phyloP scores from a whole-genome alignment of 2,113 vertebrate genomes.

The Oxygymnocypris stewartii region DNA sequence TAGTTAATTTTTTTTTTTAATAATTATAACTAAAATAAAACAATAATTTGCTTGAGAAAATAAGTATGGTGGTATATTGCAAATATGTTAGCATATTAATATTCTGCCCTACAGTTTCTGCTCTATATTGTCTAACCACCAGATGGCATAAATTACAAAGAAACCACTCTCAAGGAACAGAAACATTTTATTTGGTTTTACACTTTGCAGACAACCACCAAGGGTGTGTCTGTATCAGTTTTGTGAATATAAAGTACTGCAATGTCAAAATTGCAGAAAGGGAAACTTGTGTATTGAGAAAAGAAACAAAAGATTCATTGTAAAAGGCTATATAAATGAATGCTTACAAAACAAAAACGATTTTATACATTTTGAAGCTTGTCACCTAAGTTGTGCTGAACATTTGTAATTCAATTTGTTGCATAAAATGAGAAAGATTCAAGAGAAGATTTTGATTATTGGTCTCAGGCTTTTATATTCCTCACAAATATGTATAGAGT shows the following conservation, averaged over 20 bases:
- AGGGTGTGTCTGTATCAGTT: constrained; percentile 5
- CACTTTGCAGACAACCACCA: neutral
- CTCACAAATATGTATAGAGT: neutral
- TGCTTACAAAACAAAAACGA: neutral
- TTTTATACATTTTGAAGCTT: neutral
- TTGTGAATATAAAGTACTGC: neutral
- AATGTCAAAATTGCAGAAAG: neutral
- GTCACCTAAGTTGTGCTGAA: neutral
- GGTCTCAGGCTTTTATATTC: neutral
- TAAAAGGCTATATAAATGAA: neutral
- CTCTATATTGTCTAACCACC: neutral
- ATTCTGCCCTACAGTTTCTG: neutral
- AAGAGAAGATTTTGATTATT: neutral
- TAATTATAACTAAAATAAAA: neutral
- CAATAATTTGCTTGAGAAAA: neutral
- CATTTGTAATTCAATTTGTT: neutral
- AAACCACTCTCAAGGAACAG: neutral
- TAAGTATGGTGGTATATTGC: neutral
- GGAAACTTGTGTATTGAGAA: neutral
- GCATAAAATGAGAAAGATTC: neutral
- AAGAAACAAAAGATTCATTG: neutral
- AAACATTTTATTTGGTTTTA: constrained; percentile 14
- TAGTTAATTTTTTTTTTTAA: too few relatives aligned
- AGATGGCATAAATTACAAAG: constrained; percentile 20
- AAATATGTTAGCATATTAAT: neutral